phyloP scores from a whole-genome alignment of 2,113 vertebrate genomes.

The Rhabdomys dilectus region DNA sequence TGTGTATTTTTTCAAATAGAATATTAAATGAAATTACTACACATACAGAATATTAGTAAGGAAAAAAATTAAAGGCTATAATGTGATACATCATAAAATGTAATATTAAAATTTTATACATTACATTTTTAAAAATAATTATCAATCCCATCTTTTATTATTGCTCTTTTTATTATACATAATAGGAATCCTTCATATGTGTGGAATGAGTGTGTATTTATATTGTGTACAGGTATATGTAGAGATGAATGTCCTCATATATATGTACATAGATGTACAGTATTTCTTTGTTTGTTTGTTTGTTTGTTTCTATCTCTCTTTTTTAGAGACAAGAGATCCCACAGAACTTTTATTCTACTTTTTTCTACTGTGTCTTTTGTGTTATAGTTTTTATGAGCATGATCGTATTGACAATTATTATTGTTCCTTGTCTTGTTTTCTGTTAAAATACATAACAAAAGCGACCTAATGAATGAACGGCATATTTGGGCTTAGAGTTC shows the following conservation, averaged over 20 bases:
- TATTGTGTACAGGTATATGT: neutral
- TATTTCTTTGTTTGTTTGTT: neutral
- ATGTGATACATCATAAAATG: neutral
- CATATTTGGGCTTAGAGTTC: neutral
- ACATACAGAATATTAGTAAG: conserved; percentile 50
- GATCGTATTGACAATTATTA: neutral
- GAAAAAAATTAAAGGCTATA: neutral
- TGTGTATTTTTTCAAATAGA: conserved; percentile 71
- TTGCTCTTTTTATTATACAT: neutral
- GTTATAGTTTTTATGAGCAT: neutral
- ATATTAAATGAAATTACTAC: conserved; percentile 43
- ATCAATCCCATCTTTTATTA: neutral
- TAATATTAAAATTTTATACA: neutral
- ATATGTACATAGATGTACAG: neutral
- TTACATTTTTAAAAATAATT: neutral
- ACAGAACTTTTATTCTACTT: neutral
- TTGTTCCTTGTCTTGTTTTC: neutral
- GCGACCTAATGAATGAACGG: fast-evolving
- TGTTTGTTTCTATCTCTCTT: neutral
- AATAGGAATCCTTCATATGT: neutral
- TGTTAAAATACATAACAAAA: neutral
- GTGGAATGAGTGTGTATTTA: neutral
- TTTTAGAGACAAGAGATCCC: neutral
- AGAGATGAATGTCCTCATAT: too few species aligned
- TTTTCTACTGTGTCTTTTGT: neutral